A percentile compares a stretch with the other conserved stretches of the same genome.
phyloP scores from a whole-genome alignment of 1,140 invertebrate genomes.

The Aphelenchoides fujianensis region DNA sequence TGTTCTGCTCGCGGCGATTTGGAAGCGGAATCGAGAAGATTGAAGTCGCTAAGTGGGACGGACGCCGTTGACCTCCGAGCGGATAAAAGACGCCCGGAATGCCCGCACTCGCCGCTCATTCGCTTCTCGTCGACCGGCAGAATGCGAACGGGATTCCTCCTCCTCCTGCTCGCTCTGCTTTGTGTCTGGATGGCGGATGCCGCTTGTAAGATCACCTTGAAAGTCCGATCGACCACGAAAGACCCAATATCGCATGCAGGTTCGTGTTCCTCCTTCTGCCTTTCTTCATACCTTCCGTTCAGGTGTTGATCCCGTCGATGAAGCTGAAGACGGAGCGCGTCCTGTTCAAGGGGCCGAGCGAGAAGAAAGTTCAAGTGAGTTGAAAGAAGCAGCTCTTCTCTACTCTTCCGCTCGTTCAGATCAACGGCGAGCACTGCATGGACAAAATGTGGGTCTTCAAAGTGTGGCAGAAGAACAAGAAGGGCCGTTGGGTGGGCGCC shows the following conservation, averaged over 20 bases:
- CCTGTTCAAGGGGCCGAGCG: constrained; percentile 10
- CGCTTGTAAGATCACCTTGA: constrained; percentile 27
- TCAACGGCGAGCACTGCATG: constrained; percentile 13
- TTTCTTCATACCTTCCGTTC: neutral
- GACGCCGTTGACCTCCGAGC: neutral
- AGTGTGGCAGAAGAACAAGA: constrained; percentile 15
- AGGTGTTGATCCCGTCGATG: constrained; percentile 23
- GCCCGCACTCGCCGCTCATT: neutral
- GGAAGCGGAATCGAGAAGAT: neutral
- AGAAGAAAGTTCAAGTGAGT: constrained; percentile 25
- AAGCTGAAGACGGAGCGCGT: constrained; percentile 24
- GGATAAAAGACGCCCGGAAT: neutral
- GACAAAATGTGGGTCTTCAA: constrained; percentile 9
- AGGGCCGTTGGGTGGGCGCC: constrained; percentile 23
- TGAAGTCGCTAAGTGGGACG: neutral
- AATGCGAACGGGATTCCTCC: neutral
- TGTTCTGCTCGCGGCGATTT: too few species aligned
- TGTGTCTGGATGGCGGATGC: neutral
- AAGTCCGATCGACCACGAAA: constrained; percentile 21
- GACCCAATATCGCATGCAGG: constrained; percentile 20
- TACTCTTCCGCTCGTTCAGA: neutral
- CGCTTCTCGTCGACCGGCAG: neutral
- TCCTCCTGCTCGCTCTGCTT: neutral
- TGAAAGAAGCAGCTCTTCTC: neutral
- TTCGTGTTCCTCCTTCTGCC: neutral